Evolutionary conservation across 2,888 invertebrate genomes (phyloP).

Genomic region (Lepetodrilus schrolli): DNA sequence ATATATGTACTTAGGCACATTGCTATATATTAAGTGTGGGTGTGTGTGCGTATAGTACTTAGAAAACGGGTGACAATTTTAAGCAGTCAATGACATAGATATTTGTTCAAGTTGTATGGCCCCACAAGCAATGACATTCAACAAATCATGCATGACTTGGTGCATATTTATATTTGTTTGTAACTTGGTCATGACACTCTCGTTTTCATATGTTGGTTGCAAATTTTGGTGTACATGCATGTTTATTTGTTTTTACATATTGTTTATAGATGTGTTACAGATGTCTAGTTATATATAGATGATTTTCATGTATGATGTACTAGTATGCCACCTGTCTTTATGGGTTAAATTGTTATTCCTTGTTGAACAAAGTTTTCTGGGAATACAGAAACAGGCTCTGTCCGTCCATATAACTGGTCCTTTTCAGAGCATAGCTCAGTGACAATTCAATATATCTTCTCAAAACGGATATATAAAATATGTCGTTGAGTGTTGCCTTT

Average conservation of each 20-base stretch:
- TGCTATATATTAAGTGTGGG: slow-evolving; percentile 2
- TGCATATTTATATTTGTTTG: too few relatives aligned
- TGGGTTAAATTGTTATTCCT: slow-evolving; percentile 18
- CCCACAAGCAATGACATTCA: slow-evolving; percentile 15
- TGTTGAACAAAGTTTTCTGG: too few relatives aligned
- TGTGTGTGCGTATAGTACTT: neutral
- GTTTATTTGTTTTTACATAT: neutral
- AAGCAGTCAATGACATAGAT: neutral
- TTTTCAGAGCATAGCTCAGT: too few relatives aligned
- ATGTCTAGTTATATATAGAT: slow-evolving; percentile 22
- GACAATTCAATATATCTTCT: too few relatives aligned
- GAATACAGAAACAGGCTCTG: too few relatives aligned
- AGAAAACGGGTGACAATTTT: slow-evolving; percentile 10
- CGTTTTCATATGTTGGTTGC: too few relatives aligned
- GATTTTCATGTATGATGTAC: neutral
- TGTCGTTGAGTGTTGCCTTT: too few relatives aligned
- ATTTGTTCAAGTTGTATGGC: neutral
- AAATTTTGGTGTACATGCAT: neutral
- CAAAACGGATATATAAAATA: too few relatives aligned
- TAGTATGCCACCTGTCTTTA: slow-evolving; percentile 3
- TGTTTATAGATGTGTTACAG: neutral
- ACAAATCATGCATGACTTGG: slow-evolving; percentile 16
- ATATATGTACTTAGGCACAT: neutral
- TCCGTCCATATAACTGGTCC: too few relatives aligned
- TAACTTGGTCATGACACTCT: too few relatives aligned